Base-by-base conservation (phyloP, 2,888 invertebrate genomes). In the Yponomeuta plumbellus region DNA sequence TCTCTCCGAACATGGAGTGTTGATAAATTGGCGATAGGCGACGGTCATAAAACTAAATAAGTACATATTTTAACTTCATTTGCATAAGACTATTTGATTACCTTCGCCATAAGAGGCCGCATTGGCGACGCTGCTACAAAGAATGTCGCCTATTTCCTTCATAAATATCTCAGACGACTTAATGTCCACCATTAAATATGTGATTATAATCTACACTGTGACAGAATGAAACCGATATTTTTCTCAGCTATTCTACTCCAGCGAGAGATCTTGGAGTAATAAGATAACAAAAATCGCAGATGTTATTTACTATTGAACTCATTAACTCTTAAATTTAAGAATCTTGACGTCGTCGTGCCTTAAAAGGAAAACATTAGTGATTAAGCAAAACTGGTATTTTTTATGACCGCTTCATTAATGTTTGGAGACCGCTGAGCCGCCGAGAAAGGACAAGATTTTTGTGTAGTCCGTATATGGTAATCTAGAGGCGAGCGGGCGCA, bases 21-120 rank as follows among this genome's bases (percentile, higher is more conserved):
- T 79, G 81, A 82, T 84, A 81, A 83, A 82, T 84, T 74, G 78
- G 73, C 77, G 76, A 78, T 79, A 79, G 76, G 76, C 76, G 75
- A 71, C 76, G 75, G 77, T 83, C 77, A 80, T 85, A 82, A 84
- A 83, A 81, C 80, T 80, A 77, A 83, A 80, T 80, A 80, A 80
- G 75, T 77, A 80, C 26, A 34, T 34, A 34, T 34, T 80, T 81
- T 77, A n/a, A 78, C 78, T 75, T 82, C 74, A 87, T 88, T 88
- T 86, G 83, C 86, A 86, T 88, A 85, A 80, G 75, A 79, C 76
- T 80, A 72, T 83, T 81, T 82, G 83, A 83, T 84, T 81, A 83
- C 72, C 74, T 61, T 66, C 72, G 77, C 75, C 71, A 66, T 67
- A 69, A 64, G 66, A 79, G 78, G 77, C 81, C 77, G 76, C 73